These are phyloP conservation scores for Aphrocallistes beatrix DNA, from an alignment of 37 sponge, comb jelly and placozoan species.

Conservation along the genomic window DNA sequence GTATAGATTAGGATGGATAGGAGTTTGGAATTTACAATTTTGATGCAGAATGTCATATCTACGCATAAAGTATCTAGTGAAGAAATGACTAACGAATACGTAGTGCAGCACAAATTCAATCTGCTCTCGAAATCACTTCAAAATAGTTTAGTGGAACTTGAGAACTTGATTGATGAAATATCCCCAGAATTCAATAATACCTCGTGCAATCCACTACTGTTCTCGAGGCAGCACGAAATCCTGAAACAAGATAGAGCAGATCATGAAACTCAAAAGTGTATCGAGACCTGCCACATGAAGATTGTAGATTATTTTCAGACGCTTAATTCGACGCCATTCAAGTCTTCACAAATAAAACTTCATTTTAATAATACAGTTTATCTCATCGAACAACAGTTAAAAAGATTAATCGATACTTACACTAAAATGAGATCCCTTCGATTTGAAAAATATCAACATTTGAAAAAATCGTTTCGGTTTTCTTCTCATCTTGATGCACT, in stretches of 20 bases:
- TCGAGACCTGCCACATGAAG: background rate
- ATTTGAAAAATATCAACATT: background rate
- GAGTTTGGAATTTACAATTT: background rate
- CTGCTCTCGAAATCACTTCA: background rate
- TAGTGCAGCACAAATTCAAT: background rate
- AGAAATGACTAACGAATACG: background rate
- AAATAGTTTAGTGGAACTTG: background rate
- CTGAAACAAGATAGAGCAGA: background rate
- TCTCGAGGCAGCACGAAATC: background rate
- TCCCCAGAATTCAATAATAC: background rate
- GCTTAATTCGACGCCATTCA: background rate
- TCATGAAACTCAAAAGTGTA: background rate
- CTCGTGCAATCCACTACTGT: background rate
- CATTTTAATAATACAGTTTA: background rate
- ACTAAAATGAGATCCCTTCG: background rate
- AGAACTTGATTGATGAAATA: background rate
- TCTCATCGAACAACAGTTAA: background rate
- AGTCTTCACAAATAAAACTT: background rate
- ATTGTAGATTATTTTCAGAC: background rate
- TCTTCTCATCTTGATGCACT: background rate
- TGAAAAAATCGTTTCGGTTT: background rate
- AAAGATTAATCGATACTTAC: background rate
- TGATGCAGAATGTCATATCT: background rate
- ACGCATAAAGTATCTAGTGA: background rate
- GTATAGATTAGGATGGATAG: background rate